Base-by-base conservation (phyloP, 2,797 vertebrate genomes). In the Microctenopoma steveboyesi region DNA sequence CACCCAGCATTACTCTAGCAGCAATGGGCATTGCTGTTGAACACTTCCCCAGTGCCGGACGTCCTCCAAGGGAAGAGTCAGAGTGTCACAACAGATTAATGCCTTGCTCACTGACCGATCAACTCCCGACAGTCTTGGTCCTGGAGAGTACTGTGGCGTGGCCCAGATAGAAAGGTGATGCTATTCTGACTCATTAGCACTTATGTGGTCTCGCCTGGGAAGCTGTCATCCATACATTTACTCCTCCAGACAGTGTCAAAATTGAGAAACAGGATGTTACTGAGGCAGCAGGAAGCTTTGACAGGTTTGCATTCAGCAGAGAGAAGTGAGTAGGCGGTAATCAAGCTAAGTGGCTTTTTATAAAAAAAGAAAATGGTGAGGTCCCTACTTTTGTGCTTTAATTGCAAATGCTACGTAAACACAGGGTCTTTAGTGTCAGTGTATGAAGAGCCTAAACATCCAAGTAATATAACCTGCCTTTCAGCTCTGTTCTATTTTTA, bases 81-180 rank as follows among this genome's bases (percentile, higher is more conserved):
- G 79, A 69, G 81, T 92, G 93, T 93, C 93, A 92, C 74, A 71
- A 78, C 89, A 94, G 93, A 94, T 94, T 90, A 94, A 93, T 93
- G 90, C 91, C 69, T 83, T 85, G 83, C 91, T 83, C 71, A 70
- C 82, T 90, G 89, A 94, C 90, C 92, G 92, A 93, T 93, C 88
- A 90, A 88, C 91, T 92, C 92, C 88, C 82, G 65, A 81, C 86
- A 85, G 84, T 90, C 81, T 69, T 76, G 85, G 86, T 89, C 84
- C 85, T 77, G 68, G 28, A 64, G 82, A 84, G 79, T 83, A 72
- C 83, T 77, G 74, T 81, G 82, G 86, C 77, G 12, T 88, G 89
- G 86, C 90, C 91, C 90, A 91, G 85, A 92, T 89, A 89, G 83
- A 79, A 64, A 89, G 81, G 81, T 84, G 86, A 89, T 86, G 78